A percentile compares a stretch with the other conserved stretches of the same genome.
Conservation (phyloP, 2,797 vertebrate species). For the Parauchenoglanis ngamensis region DNA sequence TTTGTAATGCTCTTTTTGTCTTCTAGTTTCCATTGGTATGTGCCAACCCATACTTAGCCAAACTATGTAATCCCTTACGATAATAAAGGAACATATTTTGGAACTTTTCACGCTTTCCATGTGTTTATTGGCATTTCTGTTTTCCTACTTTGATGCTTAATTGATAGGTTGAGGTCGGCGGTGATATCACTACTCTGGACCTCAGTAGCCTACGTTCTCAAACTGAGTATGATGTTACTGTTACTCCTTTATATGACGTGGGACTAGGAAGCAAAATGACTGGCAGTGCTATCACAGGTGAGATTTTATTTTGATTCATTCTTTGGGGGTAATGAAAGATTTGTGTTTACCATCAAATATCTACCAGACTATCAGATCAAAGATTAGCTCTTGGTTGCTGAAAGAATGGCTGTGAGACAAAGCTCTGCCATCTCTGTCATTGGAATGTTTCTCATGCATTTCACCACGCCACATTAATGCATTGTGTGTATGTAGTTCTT, state of each 20-base stretch:
- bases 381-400: not conserved
- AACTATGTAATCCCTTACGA: not conserved
- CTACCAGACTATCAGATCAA: not conserved
- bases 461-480: not conserved
- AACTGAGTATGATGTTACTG: conserved; percentile 82
- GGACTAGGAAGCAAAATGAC: conserved; percentile 76
- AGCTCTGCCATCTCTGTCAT: conserved; percentile 1
- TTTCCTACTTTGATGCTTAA: conserved; percentile 17
- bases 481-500: not conserved
- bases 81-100: not conserved
- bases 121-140: not conserved
- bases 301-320: conserved; percentile 37
- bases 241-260: conserved; percentile 83
- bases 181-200: conserved; percentile 73
- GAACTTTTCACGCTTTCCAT: not conserved
- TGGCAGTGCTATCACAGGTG: conserved; percentile 84
- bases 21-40: not conserved
- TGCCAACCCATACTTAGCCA: not conserved
- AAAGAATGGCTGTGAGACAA: conserved; percentile 13
- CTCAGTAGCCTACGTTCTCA: conserved; percentile 84
- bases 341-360: not conserved
- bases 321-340: not conserved
- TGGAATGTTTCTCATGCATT: conserved; percentile 37
- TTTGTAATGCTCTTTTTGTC: not conserved
- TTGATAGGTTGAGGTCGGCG: conserved; percentile 81